Conservation (phyloP, 2,888 invertebrate species). For the Nomada lathburiana region DNA sequence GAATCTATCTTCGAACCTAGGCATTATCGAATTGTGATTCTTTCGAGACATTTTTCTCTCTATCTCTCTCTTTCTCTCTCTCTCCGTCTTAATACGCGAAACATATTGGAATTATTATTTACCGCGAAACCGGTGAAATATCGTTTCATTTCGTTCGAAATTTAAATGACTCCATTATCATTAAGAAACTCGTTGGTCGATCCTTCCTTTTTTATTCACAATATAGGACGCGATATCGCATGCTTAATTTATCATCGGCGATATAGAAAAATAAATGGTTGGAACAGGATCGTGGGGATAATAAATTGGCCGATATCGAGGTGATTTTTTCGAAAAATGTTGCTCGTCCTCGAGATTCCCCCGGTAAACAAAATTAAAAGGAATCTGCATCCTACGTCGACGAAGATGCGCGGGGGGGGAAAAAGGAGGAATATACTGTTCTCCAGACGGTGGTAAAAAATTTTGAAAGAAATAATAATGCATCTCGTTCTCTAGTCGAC, state of each 20-base stretch:
- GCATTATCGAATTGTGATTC: no score
- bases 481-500: slow-evolving; percentile 16
- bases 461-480: slow-evolving; percentile 35
- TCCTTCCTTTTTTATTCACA: no score
- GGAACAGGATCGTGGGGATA: neutral
- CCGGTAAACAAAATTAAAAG: slow-evolving; percentile 39
- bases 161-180: no score
- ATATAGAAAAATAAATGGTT: neutral
- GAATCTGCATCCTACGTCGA: slow-evolving; percentile 23
- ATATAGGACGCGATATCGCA: no score
- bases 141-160: no score
- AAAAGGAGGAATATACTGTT: slow-evolving; percentile 23
- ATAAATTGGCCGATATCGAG: slow-evolving; percentile 4
- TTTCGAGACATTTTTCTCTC: neutral
- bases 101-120: no score
- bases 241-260: neutral
- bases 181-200: no score
- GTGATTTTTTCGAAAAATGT: slow-evolving; percentile 19
- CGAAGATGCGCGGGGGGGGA: neutral
- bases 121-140: no score
- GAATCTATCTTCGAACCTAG: no score
- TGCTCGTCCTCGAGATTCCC: slow-evolving; percentile 42
- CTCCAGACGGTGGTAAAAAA: slow-evolving; percentile 16
- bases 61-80: neutral
- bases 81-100: neutral